Evolutionary conservation across 2,113 vertebrate species (phyloP).

Genomic region (Platysteira castanea): DNA sequence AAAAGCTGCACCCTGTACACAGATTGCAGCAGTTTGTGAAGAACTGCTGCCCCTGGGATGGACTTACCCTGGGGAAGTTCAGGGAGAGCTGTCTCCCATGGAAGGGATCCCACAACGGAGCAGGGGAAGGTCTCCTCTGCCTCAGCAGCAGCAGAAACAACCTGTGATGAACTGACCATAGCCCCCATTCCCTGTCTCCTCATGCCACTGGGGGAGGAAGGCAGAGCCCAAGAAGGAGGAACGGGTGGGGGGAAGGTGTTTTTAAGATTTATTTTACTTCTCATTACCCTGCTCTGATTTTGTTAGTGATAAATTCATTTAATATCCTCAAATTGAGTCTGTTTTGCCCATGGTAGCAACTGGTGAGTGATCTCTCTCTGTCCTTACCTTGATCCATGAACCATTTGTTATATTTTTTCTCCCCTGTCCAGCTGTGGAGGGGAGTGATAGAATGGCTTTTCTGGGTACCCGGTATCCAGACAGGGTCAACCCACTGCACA

Average conservation of each 20-base stretch:
- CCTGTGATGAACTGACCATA: no score
- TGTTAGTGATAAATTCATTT: neutral
- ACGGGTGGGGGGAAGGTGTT: rapidly evolving
- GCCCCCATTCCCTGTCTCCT: neutral
- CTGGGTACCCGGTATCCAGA: neutral
- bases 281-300: neutral
- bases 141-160: neutral
- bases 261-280: neutral
- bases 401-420: neutral
- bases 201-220: rapidly evolving
- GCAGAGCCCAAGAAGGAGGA: neutral
- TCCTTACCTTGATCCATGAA: neutral
- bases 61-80: neutral
- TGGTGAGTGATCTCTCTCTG: neutral
- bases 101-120: neutral
- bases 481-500: neutral
- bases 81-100: neutral
- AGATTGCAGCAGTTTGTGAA: neutral
- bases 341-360: neutral
- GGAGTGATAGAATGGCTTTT: neutral
- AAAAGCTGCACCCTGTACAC: neutral
- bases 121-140: neutral
- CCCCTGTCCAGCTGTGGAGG: neutral
- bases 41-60: neutral
- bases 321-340: neutral